Evolutionary conservation across 2,888 invertebrate genomes (phyloP).

Genomic region (Conus canariensis): DNA sequence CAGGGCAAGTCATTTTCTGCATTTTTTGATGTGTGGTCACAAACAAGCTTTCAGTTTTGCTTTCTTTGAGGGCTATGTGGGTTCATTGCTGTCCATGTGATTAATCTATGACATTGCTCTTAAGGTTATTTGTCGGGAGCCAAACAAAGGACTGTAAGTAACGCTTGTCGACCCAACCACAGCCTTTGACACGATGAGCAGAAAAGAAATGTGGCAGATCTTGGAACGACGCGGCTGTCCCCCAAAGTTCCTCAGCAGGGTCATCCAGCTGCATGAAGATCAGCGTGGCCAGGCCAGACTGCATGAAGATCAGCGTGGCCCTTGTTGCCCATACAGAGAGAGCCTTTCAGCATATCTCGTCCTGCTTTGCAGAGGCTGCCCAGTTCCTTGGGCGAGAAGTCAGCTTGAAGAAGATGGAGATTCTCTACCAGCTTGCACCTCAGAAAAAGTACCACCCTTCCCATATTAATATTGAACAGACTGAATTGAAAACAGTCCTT

Average conservation of each 20-base stretch:
- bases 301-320: not conserved
- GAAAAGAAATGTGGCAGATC: not conserved
- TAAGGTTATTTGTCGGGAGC: too few relatives aligned
- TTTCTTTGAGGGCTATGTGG: too few relatives aligned
- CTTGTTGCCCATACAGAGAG: not conserved
- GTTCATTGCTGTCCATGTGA: too few relatives aligned
- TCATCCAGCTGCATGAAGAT: not conserved
- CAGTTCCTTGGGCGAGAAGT: not conserved
- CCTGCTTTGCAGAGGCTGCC: too few relatives aligned
- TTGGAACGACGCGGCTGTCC: not conserved
- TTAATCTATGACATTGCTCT: too few relatives aligned
- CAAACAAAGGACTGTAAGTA: not conserved
- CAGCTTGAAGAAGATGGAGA: not conserved
- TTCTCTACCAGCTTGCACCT: not conserved
- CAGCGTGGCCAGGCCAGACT: not conserved
- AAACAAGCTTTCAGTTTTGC: too few relatives aligned
- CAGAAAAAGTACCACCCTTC: not conserved
- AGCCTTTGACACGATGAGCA: not conserved
- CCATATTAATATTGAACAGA: not conserved
- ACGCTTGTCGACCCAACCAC: not conserved
- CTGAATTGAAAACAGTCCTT: not conserved
- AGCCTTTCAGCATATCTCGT: not conserved
- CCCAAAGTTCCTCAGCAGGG: not conserved
- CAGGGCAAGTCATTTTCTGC: too few relatives aligned
- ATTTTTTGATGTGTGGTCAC: too few relatives aligned